Conservation (phyloP, 2,888 invertebrate genomes). For the Nomada ruficornis region DNA sequence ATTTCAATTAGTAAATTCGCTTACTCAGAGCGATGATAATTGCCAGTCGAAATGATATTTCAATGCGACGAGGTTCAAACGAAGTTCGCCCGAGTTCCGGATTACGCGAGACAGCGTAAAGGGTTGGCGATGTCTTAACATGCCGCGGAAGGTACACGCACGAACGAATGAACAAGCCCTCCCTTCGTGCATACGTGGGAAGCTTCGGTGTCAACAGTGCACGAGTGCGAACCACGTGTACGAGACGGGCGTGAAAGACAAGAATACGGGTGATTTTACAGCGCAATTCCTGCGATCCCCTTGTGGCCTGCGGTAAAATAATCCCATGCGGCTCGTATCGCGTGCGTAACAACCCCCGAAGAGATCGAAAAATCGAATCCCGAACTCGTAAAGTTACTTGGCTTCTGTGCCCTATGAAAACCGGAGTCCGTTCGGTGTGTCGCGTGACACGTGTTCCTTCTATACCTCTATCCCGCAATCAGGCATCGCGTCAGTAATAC, state of each 20-base stretch:
- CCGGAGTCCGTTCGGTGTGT: constrained; percentile 18
- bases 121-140: constrained; percentile 11
- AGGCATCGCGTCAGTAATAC: not conserved
- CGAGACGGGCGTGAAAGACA: constrained; percentile 39
- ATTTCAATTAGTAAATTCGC: not conserved
- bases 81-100: not conserved
- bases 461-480: not conserved
- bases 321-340: constrained; percentile 67
- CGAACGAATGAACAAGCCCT: not conserved
- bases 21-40: no score
- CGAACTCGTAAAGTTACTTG: constrained; percentile 65
- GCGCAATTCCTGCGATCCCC: constrained; percentile 37
- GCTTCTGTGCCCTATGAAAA: constrained; percentile 45
- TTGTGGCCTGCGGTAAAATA: constrained; percentile 66
- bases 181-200: constrained; percentile 8
- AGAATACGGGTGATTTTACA: constrained; percentile 54
- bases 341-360: constrained; percentile 55
- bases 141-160: not conserved
- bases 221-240: constrained; percentile 20
- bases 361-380: constrained; percentile 67
- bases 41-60: not conserved
- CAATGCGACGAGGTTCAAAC: not conserved
- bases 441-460: constrained; percentile 15
- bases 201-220: constrained; percentile 38
- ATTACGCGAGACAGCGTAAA: constrained; percentile 3